Evolutionary conservation across 2,797 vertebrate genomes (phyloP).

Genomic region (Sebastiscus tertius): DNA sequence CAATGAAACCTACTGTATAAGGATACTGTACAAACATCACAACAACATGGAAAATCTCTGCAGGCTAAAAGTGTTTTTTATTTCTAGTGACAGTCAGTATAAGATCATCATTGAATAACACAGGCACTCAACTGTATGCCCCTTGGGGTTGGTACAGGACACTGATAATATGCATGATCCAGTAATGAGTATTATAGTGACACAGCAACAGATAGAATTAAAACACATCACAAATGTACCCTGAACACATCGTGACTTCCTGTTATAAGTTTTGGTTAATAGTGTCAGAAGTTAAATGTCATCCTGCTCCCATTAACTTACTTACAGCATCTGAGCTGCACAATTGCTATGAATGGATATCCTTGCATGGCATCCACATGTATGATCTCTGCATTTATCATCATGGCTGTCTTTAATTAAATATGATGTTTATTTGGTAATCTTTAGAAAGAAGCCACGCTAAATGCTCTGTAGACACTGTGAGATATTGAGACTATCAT

Average conservation of each 20-base stretch:
- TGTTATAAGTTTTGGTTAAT: neutral
- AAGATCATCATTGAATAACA: neutral
- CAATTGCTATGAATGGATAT: neutral
- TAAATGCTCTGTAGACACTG: neutral
- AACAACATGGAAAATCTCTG: neutral
- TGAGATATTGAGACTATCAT: neutral
- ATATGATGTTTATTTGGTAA: neutral
- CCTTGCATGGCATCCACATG: neutral
- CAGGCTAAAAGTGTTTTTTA: neutral
- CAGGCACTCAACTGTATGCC: neutral
- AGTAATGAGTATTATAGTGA: neutral
- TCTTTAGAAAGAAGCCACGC: neutral
- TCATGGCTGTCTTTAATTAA: neutral
- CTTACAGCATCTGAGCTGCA: neutral
- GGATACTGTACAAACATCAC: neutral
- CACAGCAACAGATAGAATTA: neutral
- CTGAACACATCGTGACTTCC: neutral
- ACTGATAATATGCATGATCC: neutral
- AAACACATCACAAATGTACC: neutral
- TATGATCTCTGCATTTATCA: constrained; percentile 3
- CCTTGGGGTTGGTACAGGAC: neutral
- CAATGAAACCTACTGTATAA: neutral
- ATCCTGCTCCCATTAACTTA: neutral
- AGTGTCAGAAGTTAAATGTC: neutral
- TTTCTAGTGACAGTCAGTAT: neutral